These are phyloP conservation scores for Epinotia brunnichana DNA, from an alignment of 2,888 invertebrate species.

Conservation along the genomic window DNA sequence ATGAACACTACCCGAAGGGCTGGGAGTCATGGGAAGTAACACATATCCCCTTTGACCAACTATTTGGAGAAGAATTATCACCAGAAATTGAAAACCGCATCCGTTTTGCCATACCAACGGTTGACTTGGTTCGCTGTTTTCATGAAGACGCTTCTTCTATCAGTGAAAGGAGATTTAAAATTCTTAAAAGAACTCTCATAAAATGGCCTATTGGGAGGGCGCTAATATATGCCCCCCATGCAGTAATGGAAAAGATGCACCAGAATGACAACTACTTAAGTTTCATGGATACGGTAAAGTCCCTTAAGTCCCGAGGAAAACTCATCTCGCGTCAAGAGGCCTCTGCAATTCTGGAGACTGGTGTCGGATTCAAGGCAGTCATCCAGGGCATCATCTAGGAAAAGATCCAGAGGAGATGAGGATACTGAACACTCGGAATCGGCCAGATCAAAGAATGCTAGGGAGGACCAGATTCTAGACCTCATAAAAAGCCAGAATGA, in stretches of 20 bases:
- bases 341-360: neutral
- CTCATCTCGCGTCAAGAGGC: neutral
- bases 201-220: neutral
- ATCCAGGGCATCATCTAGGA: neutral
- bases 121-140: neutral
- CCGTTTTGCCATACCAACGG: neutral
- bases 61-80: neutral
- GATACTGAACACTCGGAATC: neutral
- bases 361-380: neutral
- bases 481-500: neutral
- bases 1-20: neutral
- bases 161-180: neutral
- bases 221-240: neutral
- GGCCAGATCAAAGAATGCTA: neutral
- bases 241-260: neutral
- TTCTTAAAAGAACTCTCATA: neutral
- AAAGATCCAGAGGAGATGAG: neutral
- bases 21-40: neutral
- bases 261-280: neutral
- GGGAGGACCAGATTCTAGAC: neutral
- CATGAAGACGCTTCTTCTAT: neutral
- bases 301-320: neutral
- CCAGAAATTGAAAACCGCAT: neutral
- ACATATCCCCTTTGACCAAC: neutral
- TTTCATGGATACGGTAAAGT: neutral